Evolutionary conservation across 2,113 vertebrate genomes (phyloP).

Genomic region (Melanerpes formicivorus): DNA sequence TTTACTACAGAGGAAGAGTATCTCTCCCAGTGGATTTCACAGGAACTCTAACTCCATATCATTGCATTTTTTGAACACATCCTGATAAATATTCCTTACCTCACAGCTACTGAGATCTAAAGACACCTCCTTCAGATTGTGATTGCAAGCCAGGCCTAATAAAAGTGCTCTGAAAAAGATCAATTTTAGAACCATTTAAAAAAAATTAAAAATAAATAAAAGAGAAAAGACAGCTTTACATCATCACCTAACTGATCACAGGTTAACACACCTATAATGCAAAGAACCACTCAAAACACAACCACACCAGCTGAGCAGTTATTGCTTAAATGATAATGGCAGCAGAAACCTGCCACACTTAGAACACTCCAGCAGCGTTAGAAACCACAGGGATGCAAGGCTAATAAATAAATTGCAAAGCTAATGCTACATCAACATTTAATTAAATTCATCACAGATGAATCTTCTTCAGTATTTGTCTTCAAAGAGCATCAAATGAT

Average conservation of each 20-base stretch:
- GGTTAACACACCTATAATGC: background rate
- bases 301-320: background rate
- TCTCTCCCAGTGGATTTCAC: background rate
- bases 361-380: background rate
- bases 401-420: slow-evolving; percentile 29
- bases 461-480: slow-evolving; percentile 19
- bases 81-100: slow-evolving; percentile 78
- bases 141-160: slow-evolving; percentile 93
- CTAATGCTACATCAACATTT: slow-evolving; percentile 27
- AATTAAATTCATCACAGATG: background rate
- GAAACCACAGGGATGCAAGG: background rate
- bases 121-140: slow-evolving; percentile 89
- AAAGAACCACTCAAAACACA: background rate
- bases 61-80: background rate
- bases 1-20: background rate
- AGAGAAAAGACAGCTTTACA: background rate
- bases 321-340: background rate
- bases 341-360: background rate
- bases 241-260: background rate
- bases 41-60: background rate
- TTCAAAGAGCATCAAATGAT: background rate
- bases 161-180: slow-evolving; percentile 86
- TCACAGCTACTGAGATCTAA: slow-evolving; percentile 97
- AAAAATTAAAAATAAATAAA: background rate
- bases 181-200: slow-evolving; percentile 32